Evolutionary conservation across 2,888 invertebrate species (phyloP).

Genomic region (Campoplex capitator): DNA sequence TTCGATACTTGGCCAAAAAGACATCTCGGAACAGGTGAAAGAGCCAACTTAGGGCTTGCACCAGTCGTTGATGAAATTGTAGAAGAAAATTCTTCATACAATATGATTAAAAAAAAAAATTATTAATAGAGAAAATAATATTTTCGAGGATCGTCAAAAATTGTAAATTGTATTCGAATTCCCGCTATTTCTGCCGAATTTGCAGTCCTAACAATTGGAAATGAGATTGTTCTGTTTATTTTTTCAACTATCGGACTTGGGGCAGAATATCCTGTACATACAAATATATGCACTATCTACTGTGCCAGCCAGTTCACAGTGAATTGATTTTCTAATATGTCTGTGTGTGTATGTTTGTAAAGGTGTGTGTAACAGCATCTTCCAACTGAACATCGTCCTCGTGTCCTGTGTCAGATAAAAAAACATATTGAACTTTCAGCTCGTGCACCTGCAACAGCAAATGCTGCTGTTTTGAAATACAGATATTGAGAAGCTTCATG

Average conservation of each 20-base stretch:
- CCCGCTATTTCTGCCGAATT: neutral
- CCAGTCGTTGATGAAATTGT: too few species aligned
- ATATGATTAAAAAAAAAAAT: too few species aligned
- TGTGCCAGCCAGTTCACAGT: slow-evolving; percentile 45
- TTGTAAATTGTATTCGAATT: neutral
- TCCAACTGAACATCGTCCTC: slow-evolving; percentile 20
- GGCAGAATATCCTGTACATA: neutral
- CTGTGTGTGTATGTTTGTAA: slow-evolving; percentile 4
- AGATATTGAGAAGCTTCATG: neutral
- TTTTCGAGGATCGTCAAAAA: too few species aligned
- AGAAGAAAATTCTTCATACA: too few species aligned
- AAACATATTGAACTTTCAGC: slow-evolving; percentile 52
- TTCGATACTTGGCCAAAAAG: too few species aligned
- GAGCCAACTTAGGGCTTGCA: too few species aligned
- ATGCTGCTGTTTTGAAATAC: slow-evolving; percentile 1
- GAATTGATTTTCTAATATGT: slow-evolving; percentile 58
- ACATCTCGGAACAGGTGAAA: too few species aligned
- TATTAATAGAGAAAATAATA: too few species aligned
- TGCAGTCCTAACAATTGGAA: neutral
- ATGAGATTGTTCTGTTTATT: too few species aligned
- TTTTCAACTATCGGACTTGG: neutral
- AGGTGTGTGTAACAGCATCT: slow-evolving; percentile 15
- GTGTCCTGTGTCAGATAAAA: slow-evolving; percentile 37
- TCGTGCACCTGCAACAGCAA: neutral
- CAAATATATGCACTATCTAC: slow-evolving; percentile 19